A percentile compares a stretch with the other conserved stretches of the same genome.
phyloP scores from a whole-genome alignment of 2,888 invertebrate genomes.

The Mesochorus sp. region DNA sequence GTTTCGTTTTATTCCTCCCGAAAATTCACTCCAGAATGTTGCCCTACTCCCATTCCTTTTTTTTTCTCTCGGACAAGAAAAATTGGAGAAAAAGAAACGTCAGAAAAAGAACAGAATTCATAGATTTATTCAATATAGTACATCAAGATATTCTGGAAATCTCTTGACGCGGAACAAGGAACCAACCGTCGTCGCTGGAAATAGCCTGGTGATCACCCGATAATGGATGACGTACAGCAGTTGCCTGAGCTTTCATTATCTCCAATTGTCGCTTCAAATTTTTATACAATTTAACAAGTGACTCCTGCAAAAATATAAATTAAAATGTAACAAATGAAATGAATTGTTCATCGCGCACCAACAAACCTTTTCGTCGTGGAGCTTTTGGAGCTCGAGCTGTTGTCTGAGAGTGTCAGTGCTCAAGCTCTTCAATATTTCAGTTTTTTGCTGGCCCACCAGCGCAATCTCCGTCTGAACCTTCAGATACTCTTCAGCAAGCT shows the following conservation, averaged over 20 bases:
- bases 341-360: background rate
- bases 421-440: slow-evolving; percentile 86
- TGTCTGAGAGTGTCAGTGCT: slow-evolving; percentile 83
- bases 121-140: slow-evolving; percentile 13
- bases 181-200: slow-evolving; percentile 83
- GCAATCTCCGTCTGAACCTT: slow-evolving; percentile 94
- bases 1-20: no score
- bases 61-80: no score
- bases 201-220: slow-evolving; percentile 65
- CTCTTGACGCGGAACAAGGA: slow-evolving; percentile 80
- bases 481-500: slow-evolving; percentile 93
- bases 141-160: slow-evolving; percentile 74
- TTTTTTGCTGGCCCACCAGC: slow-evolving; percentile 90
- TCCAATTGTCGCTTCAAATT: slow-evolving; percentile 87
- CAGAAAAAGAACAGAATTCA: background rate
- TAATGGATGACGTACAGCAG: slow-evolving; percentile 33
- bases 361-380: slow-evolving; percentile 88
- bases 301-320: slow-evolving; percentile 84
- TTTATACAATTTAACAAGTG: slow-evolving; percentile 86
- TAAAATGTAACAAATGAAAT: slow-evolving; percentile 21
- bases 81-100: no score
- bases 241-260: slow-evolving; percentile 80
- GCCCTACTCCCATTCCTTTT: no score
- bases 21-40: no score
- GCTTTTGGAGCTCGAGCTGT: slow-evolving; percentile 86